These are phyloP conservation scores for Phrynocephalus versicolor DNA, from an alignment of 2,113 vertebrate species.

Conservation along the genomic window DNA sequence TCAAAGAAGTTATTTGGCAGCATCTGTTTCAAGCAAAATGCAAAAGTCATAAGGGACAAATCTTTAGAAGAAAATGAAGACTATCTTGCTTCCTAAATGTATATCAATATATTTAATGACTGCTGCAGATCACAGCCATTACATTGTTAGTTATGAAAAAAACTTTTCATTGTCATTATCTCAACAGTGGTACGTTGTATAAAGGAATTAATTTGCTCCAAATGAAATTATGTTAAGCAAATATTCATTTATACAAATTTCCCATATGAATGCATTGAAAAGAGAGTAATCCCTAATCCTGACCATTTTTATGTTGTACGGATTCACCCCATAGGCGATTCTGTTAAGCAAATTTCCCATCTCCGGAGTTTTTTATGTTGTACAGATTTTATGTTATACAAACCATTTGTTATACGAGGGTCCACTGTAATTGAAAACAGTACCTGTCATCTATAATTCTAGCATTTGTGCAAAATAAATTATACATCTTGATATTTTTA, in stretches of 20 bases:
- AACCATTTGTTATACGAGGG: no score
- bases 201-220: no score
- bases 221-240: no score
- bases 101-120: slow-evolving; percentile 45
- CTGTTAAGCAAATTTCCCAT: no score
- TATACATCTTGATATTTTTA: slow-evolving; percentile 34
- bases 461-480: slow-evolving; percentile 52
- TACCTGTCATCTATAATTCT: slow-evolving; percentile 55
- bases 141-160: slow-evolving; percentile 55
- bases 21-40: slow-evolving; percentile 59
- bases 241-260: no score
- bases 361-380: no score
- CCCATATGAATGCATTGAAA: no score
- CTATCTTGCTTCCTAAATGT: slow-evolving; percentile 51
- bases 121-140: slow-evolving; percentile 54
- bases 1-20: slow-evolving; percentile 33
- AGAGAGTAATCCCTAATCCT: no score
- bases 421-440: slow-evolving; percentile 49
- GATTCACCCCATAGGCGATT: no score
- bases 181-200: no score
- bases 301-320: no score
- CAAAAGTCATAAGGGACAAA: slow-evolving; percentile 51
- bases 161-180: slow-evolving; percentile 52
- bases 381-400: no score
- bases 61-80: slow-evolving; percentile 45